These are phyloP conservation scores for Remorina albescens DNA, from an alignment of 2,797 vertebrate species.

Conservation along the genomic window DNA sequence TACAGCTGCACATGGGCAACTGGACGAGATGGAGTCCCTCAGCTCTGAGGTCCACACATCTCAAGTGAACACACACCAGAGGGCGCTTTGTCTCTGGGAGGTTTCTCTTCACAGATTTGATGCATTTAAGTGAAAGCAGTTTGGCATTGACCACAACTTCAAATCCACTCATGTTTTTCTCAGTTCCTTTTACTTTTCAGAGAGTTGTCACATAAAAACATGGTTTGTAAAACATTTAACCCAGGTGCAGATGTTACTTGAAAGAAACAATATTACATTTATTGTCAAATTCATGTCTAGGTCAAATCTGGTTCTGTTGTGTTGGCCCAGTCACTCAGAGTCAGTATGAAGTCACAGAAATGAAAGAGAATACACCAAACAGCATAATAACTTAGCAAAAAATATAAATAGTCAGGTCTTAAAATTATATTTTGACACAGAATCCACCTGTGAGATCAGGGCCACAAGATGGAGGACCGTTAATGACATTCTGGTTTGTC, in stretches of 20 bases:
- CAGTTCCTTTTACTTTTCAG: not conserved
- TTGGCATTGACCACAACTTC: not conserved
- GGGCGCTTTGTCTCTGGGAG: constrained; percentile 11
- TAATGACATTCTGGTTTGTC: too few relatives aligned
- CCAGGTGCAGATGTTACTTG: not conserved
- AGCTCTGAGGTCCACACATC: not conserved
- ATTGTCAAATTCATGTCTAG: not conserved
- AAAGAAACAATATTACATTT: not conserved
- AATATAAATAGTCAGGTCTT: too few relatives aligned
- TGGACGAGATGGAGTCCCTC: not conserved
- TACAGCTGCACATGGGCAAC: constrained; percentile 1
- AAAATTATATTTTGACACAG: too few relatives aligned
- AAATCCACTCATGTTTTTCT: not conserved
- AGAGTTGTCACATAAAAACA: not conserved
- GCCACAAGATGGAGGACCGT: too few relatives aligned
- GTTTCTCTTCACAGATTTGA: too few relatives aligned
- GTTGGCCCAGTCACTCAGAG: not conserved
- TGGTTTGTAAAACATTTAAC: not conserved
- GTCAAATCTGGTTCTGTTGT: not conserved
- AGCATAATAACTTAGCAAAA: too few relatives aligned
- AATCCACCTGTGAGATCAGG: too few relatives aligned
- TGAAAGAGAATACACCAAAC: too few relatives aligned
- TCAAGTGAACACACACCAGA: constrained; percentile 27
- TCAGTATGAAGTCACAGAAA: not conserved
- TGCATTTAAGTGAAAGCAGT: not conserved